Base-by-base conservation (phyloP, 2,888 invertebrate species). In the Brachyptera putata region DNA sequence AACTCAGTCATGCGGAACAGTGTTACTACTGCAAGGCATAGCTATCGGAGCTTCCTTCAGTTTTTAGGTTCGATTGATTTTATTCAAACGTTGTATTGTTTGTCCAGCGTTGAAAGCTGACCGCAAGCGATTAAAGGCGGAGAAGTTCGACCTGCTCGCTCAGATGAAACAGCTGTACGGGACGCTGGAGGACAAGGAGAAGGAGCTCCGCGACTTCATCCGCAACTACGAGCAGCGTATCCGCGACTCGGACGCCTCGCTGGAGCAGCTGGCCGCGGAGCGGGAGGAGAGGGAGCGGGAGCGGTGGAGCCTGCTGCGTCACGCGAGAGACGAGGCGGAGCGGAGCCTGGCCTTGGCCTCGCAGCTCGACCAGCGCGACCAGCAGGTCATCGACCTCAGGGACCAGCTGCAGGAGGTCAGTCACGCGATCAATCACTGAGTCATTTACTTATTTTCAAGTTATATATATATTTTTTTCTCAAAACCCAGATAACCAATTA, bases 101-200 rank as follows among this genome's bases (percentile, higher is more conserved):
- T n/a, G n/a, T n/a, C n/a, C n/a, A n/a, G 91, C 89, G 58, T 78
- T 95, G 71, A 93, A 94, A 74, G 86, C 89, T 62, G 95, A 96
- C 75, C 83, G 94, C 64, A 92, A 94, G 75, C 83, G 93, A 66
- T 80, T 95, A 72, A 92, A 94, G 77, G 89, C 91, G 13, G 95
- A 96, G 77, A 95, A 95, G 77, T 89, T 90, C 72, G 95, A 95
- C 76, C 81, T 96, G 65, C 79, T 95, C 68, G 90, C 88, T 72
- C 95, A 95, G 78, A 95, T 95, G 86, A 94, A 94, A 75, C 94
- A 95, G 72, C 82, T 96, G 62, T 96, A 95, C 74, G 86, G 89
- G 59, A 94, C 95, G 7, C 80, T 96, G 63, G 95, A 95, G 76
- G 94, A 95, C 74, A 95, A 95, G 77, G 95, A 96, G 73, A 88